Evolutionary conservation across 2,797 vertebrate species (phyloP), one percentile per base, ranked within the genome.

Genomic region (Novumbra hubbsi): DNA sequence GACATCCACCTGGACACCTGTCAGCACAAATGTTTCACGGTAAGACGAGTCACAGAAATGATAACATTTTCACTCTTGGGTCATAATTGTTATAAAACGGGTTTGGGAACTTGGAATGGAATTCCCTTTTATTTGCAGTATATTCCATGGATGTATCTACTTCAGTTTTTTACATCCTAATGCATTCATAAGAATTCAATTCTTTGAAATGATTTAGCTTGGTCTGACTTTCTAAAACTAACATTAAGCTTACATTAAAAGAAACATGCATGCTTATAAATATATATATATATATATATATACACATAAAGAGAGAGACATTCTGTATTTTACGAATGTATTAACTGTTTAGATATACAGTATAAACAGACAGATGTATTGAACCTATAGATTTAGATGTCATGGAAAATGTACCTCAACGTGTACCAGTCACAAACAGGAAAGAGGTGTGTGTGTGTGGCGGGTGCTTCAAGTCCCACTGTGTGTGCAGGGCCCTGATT

Each of bases 381-480:
- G 76, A 81, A 85, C 90, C 88, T 88, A 71, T 86, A 86, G 89
- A 81, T 76, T 80, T 79, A 69, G 84, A 85, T 95, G 94, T 95
- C 91, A 96, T 96, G 96, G 96, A 96, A 97, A 96, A 86, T 96
- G 92, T 88, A 94, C 88, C 92, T 82, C 88, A 85, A 88, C 68
- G 80, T 80, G 88, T 74, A 74, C 79, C 67, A 71, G 78, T 92
- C 90, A 92, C 93, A 95, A 96, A 97, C 95, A 96, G 95, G 95
- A 96, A 96, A 93, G 87, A 89, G 83, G 72, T 2, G 49, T 74
- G 28, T 86, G 30, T 77, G 34, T 72, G 27, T 66, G 63, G 55
- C 55, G 55, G 55, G n/a, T 57, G 55, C n/a, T 57, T 81, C 78
- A 76, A 81, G 86, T 84, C 81, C 78, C 75, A 87, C 88, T 89